A percentile compares a stretch with the other conserved stretches of the same genome.
These are phyloP conservation scores for Ptilonorhynchus violaceus DNA, from an alignment of 2,113 vertebrate genomes.

Conservation along the genomic window DNA sequence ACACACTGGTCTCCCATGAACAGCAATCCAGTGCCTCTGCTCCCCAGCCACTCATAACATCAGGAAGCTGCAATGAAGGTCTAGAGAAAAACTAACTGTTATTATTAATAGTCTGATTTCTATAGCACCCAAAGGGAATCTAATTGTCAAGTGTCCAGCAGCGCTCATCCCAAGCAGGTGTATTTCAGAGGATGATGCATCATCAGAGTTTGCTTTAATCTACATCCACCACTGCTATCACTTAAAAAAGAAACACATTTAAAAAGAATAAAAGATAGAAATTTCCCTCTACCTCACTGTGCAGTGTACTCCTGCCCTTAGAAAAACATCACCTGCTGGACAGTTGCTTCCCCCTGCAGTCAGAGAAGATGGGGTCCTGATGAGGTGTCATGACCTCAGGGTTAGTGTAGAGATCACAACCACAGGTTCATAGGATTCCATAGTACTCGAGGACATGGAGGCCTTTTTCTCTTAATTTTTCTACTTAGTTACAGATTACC, in stretches of 20 bases:
- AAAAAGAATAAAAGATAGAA: background rate
- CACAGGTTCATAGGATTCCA: background rate
- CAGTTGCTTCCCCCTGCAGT: fast-evolving
- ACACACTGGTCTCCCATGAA: fast-evolving
- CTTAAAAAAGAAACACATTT: background rate
- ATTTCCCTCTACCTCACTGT: background rate
- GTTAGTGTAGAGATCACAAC: fast-evolving
- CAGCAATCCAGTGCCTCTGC: background rate
- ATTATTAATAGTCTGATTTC: background rate
- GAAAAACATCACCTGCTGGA: background rate
- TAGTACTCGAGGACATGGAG: fast-evolving
- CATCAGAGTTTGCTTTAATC: background rate
- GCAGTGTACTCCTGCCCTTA: background rate
- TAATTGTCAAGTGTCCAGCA: background rate
- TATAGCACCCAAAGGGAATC: background rate
- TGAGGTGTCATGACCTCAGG: background rate
- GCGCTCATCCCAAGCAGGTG: fast-evolving
- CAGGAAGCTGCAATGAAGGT: background rate
- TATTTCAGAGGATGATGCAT: background rate
- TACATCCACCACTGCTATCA: background rate
- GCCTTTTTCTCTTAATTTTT: background rate
- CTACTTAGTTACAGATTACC: background rate
- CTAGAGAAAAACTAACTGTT: background rate
- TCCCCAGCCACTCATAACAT: background rate
- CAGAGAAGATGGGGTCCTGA: background rate